Percentiles rank a stretch among this genome's conserved stretches.
These are phyloP conservation scores for Stichopus chloronotus DNA, from an alignment of 35 echinoderm and acorn worm species.

Conservation along the genomic window DNA sequence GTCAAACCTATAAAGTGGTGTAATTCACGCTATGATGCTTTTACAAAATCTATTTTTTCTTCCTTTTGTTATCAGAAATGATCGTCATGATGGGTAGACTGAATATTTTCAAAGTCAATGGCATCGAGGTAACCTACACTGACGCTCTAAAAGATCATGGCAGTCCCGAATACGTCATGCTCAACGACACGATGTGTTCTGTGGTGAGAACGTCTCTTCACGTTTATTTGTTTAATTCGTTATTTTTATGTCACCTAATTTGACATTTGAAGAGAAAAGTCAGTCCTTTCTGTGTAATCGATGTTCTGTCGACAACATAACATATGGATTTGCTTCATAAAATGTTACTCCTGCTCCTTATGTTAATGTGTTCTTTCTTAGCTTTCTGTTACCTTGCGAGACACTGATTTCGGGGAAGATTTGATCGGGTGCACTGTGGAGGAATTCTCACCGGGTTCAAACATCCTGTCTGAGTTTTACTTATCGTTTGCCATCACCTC, in stretches of 20 bases:
- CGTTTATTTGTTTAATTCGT: no score
- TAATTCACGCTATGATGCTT: not conserved
- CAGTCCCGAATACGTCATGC: not conserved
- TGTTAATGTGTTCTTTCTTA: not conserved
- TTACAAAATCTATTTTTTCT: no score
- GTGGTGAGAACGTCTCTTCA: not conserved
- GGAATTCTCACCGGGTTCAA: not conserved
- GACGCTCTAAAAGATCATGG: not conserved
- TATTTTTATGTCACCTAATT: no score
- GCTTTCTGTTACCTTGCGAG: not conserved
- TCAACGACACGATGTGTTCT: not conserved
- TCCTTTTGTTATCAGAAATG: not conserved
- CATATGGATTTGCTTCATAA: not conserved
- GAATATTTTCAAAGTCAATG: constrained; percentile 23
- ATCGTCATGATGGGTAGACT: not conserved
- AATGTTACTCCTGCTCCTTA: not conserved
- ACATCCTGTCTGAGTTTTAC: not conserved
- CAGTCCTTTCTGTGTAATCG: no score
- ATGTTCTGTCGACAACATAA: no score
- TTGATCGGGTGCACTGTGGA: not conserved
- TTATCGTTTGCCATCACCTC: not conserved
- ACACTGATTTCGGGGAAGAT: not conserved
- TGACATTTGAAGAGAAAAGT: no score
- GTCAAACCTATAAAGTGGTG: not conserved
- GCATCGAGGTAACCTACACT: not conserved